Conservation (phyloP, 2,888 invertebrate genomes). For the Meghimatium bilineatum region DNA sequence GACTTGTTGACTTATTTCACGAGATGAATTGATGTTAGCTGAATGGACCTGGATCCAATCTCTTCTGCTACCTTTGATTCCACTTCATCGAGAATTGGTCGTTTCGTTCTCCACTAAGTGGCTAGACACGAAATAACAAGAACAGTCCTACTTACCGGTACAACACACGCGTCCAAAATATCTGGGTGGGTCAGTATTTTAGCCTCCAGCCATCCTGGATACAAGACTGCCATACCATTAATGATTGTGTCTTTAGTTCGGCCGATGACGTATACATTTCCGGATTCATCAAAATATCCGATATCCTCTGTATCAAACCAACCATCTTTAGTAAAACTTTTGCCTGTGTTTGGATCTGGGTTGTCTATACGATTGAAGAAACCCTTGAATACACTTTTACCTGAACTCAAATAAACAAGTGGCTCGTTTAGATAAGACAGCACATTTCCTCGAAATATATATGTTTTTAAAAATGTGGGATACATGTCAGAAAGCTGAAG, state of each 20-base stretch:
- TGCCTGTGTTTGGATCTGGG: conserved; percentile 6
- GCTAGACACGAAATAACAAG: background rate
- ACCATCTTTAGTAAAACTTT: conserved; percentile 21
- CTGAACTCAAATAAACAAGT: background rate
- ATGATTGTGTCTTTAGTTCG: conserved; percentile 8
- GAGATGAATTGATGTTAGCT: too few species aligned
- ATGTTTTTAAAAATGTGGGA: too few species aligned
- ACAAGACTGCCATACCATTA: background rate
- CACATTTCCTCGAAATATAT: too few species aligned
- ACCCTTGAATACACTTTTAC: background rate
- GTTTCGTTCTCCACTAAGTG: too few species aligned
- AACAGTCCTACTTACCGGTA: too few species aligned
- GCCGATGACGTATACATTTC: conserved; percentile 10
- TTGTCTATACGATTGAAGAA: conserved; percentile 12
- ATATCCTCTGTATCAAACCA: conserved; percentile 13
- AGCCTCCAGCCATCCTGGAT: conserved; percentile 21
- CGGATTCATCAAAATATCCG: background rate
- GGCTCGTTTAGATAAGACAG: background rate
- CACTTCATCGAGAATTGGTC: too few species aligned
- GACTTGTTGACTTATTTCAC: too few species aligned
- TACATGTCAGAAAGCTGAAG: too few species aligned
- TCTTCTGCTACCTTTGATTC: too few species aligned
- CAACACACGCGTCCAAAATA: too few species aligned
- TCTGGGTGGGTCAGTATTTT: conserved; percentile 2
- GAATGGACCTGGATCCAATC: too few species aligned